Evolutionary conservation across 1,140 invertebrate genomes (phyloP).

Genomic region (Andricus grossulariae): DNA sequence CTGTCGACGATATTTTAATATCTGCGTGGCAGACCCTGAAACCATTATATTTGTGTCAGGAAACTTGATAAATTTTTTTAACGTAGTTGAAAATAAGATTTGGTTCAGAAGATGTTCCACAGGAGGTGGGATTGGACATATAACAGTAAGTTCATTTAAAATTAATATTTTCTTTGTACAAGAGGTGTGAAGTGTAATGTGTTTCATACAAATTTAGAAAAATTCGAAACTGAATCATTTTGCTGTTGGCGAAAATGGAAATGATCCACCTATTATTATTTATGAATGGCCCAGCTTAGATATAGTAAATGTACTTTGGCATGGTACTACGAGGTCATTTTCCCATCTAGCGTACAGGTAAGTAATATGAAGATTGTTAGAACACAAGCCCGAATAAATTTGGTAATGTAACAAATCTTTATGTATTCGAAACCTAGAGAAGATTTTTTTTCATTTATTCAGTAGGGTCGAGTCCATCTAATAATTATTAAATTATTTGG

Average conservation of each 20-base stretch:
- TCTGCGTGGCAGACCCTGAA: constrained; percentile 83
- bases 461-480: too few relatives aligned
- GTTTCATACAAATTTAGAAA: constrained; percentile 75
- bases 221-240: constrained; percentile 84
- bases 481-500: too few relatives aligned
- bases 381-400: too few relatives aligned
- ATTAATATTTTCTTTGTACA: constrained; percentile 17
- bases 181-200: constrained; percentile 4
- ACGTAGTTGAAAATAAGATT: constrained; percentile 80
- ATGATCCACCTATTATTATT: constrained; percentile 84
- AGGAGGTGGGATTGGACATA: constrained; percentile 86
- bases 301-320: constrained; percentile 82
- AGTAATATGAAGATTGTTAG: constrained; percentile 34
- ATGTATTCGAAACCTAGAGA: too few relatives aligned
- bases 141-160: constrained; percentile 78
- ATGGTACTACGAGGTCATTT: constrained; percentile 85
- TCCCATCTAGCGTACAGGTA: constrained; percentile 87
- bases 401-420: too few relatives aligned
- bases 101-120: constrained; percentile 84
- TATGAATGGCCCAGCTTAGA: constrained; percentile 89
- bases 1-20: constrained; percentile 86
- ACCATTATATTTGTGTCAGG: constrained; percentile 88
- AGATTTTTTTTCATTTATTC: too few relatives aligned
- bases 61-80: constrained; percentile 86
- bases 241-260: constrained; percentile 86